A percentile compares a stretch with the other conserved stretches of the same genome.
Conservation (phyloP, 1,140 invertebrate species). For the Nephila pilipes region DNA sequence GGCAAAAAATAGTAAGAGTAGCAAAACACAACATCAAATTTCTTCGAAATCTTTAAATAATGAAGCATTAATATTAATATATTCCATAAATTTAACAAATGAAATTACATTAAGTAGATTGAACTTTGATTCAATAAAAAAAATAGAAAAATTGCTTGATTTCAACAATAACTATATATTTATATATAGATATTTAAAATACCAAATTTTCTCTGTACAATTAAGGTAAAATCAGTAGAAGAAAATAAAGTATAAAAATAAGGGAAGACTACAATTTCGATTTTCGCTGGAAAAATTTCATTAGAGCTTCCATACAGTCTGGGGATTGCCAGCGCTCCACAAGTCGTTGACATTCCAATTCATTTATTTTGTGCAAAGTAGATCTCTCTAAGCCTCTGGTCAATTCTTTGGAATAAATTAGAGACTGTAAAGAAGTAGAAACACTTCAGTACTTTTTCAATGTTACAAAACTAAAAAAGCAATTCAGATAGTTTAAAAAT, state of each 20-base stretch:
- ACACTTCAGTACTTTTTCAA: not conserved
- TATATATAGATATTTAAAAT: too few relatives aligned
- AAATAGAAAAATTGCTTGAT: too few relatives aligned
- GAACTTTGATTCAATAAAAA: too few relatives aligned
- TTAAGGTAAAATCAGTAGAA: too few relatives aligned
- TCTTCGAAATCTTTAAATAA: too few relatives aligned
- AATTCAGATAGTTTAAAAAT: not conserved
- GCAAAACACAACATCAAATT: too few relatives aligned
- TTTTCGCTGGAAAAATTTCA: conserved; percentile 82
- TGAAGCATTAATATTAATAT: too few relatives aligned
- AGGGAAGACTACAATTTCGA: conserved; percentile 51
- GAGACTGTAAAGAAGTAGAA: conserved; percentile 80
- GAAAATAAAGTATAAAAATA: not conserved
- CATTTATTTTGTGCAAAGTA: conserved; percentile 83
- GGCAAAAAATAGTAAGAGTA: too few relatives aligned
- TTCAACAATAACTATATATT: too few relatives aligned
- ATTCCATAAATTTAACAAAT: too few relatives aligned
- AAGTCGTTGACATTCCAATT: conserved; percentile 83
- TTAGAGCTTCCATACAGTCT: conserved; percentile 84
- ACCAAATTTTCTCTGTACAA: too few relatives aligned
- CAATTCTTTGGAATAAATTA: conserved; percentile 84
- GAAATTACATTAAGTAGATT: too few relatives aligned
- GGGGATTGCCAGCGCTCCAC: conserved; percentile 85
- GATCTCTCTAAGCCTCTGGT: conserved; percentile 82
- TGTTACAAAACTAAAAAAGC: not conserved